Percentiles rank a stretch among this genome's conserved stretches.
Evolutionary conservation across 2,113 vertebrate genomes (phyloP).

Genomic region (Setophaga petechia): DNA sequence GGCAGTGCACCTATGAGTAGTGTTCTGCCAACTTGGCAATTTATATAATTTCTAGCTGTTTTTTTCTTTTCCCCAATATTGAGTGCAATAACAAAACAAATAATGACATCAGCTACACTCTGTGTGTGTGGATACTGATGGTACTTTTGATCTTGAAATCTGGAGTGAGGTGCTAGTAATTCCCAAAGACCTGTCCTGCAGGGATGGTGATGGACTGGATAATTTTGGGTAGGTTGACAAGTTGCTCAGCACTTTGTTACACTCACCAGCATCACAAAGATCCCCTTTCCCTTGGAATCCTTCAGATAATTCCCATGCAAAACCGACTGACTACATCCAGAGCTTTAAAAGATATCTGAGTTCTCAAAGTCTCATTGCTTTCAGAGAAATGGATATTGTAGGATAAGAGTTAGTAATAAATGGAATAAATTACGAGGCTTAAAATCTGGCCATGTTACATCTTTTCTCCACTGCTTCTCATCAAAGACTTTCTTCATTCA

Average conservation of each 20-base stretch:
- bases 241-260: background rate
- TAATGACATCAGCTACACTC: background rate
- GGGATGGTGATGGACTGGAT: background rate
- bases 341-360: background rate
- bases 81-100: background rate
- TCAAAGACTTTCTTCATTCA: background rate
- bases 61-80: background rate
- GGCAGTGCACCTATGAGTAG: constrained; percentile 23
- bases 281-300: background rate
- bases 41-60: background rate
- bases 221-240: background rate
- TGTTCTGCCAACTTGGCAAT: background rate
- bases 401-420: background rate
- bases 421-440: background rate
- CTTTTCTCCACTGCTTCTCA: background rate
- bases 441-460: background rate
- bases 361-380: background rate
- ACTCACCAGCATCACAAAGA: background rate
- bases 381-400: background rate
- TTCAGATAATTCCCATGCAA: background rate
- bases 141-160: background rate
- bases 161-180: background rate
- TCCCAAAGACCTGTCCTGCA: background rate
- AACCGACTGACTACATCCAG: background rate
- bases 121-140: background rate